Evolutionary conservation across 1,140 invertebrate species (phyloP).

Genomic region (Dendroctonus valens): DNA sequence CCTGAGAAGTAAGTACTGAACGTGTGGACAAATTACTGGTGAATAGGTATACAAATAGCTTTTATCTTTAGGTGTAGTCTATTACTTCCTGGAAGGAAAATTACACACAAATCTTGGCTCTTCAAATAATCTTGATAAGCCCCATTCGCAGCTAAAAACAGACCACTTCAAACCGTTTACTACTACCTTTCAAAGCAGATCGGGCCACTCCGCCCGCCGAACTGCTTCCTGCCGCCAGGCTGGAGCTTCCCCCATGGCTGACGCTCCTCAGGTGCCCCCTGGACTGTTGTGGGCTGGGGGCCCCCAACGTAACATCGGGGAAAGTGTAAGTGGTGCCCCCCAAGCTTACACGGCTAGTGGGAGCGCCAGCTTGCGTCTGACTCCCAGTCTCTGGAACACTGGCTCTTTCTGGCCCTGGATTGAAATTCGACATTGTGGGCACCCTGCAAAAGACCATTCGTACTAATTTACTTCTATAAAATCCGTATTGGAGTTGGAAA

Average conservation of each 20-base stretch:
- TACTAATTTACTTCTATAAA: no score
- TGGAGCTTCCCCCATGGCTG: constrained; percentile 72
- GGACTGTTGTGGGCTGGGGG: constrained; percentile 36
- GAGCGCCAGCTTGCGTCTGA: neutral
- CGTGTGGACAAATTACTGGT: no score
- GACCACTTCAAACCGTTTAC: no score
- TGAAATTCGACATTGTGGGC: constrained; percentile 41
- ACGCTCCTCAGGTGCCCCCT: constrained; percentile 72
- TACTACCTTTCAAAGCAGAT: constrained; percentile 64
- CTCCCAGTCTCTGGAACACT: constrained; percentile 7
- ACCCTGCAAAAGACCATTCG: constrained; percentile 8
- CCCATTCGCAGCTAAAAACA: no score
- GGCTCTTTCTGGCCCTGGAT: constrained; percentile 28
- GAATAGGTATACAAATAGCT: no score
- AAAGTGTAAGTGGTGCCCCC: constrained; percentile 46
- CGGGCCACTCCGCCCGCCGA: constrained; percentile 50
- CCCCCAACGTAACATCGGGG: constrained; percentile 37
- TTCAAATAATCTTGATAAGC: no score
- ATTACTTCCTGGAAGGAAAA: no score
- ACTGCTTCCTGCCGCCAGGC: constrained; percentile 53
- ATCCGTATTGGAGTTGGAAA: no score
- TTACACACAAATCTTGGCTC: no score
- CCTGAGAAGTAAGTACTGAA: no score
- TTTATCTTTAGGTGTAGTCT: no score
- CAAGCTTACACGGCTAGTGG: neutral